These are phyloP conservation scores for Percopsis omiscomaycus DNA, from an alignment of 2,797 vertebrate genomes.

Conservation along the genomic window DNA sequence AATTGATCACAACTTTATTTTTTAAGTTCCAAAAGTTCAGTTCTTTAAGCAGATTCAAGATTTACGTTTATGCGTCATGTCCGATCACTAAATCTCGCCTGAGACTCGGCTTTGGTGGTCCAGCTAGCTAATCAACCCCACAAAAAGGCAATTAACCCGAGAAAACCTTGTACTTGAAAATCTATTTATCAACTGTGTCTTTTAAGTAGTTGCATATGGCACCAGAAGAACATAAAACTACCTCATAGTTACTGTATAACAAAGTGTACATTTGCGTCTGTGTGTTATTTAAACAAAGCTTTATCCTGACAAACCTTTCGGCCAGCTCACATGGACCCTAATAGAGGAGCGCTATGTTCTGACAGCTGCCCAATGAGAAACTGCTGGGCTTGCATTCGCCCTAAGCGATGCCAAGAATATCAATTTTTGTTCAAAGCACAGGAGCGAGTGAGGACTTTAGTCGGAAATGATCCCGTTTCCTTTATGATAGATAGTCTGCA, in stretches of 20 bases:
- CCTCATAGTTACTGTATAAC: too few species aligned
- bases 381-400: constrained; percentile 67
- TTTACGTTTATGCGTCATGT: constrained; percentile 43
- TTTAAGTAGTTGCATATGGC: constrained; percentile 11
- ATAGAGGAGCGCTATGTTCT: constrained; percentile 69
- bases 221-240: constrained; percentile 7
- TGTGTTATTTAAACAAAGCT: constrained; percentile 51
- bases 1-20: constrained; percentile 42
- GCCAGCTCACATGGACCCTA: constrained; percentile 50
- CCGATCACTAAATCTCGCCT: constrained; percentile 13
- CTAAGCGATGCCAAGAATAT: constrained; percentile 73
- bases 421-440: constrained; percentile 73
- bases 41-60: constrained; percentile 6
- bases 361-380: constrained; percentile 75
- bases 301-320: constrained; percentile 58
- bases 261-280: constrained; percentile 22
- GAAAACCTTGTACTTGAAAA: constrained; percentile 10
- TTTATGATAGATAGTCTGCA: constrained; percentile 38
- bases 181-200: too few species aligned
- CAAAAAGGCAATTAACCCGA: constrained; percentile 43
- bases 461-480: constrained; percentile 58
- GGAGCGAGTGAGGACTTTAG: constrained; percentile 55
- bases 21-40: constrained; percentile 43
- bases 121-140: constrained; percentile 38
- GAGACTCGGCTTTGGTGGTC: constrained; percentile 26